These are phyloP conservation scores for Odontesthes bonariensis DNA, from an alignment of 2,113 vertebrate genomes.

Conservation along the genomic window DNA sequence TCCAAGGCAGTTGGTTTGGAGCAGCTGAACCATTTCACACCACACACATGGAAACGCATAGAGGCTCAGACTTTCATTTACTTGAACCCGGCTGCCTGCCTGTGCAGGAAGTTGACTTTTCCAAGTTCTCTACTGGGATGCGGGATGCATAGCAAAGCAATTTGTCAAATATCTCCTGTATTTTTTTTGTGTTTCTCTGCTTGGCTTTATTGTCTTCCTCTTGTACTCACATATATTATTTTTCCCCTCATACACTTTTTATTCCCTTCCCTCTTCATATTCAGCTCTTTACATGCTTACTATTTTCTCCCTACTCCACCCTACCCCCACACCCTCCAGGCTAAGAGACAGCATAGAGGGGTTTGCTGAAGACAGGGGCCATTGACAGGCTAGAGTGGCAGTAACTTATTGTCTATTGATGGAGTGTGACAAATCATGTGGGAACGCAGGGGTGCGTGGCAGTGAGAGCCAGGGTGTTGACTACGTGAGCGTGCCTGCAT, in stretches of 20 bases:
- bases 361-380: constrained; percentile 85
- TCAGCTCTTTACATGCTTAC: constrained; percentile 37
- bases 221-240: constrained; percentile 9
- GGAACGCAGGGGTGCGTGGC: constrained; percentile 85
- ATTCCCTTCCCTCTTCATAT: constrained; percentile 14
- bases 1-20: constrained; percentile 65
- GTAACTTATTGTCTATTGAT: constrained; percentile 99
- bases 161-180: constrained; percentile 54
- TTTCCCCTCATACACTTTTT: constrained; percentile 14
- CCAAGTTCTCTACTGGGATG: constrained; percentile 46
- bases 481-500: constrained; percentile 80
- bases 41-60: constrained; percentile 40
- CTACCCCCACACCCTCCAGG: constrained; percentile 32
- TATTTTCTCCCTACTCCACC: constrained; percentile 46
- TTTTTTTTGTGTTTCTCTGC: constrained; percentile 32
- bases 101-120: constrained; percentile 37
- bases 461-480: constrained; percentile 73
- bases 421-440: constrained; percentile 92
- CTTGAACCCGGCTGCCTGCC: constrained; percentile 58
- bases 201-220: constrained; percentile 19
- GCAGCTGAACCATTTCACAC: constrained; percentile 67
- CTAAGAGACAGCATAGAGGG: constrained; percentile 60
- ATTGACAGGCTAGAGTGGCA: constrained; percentile 91
- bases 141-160: constrained; percentile 44
- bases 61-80: constrained; percentile 37